phyloP scores from a whole-genome alignment of 2,797 vertebrate genomes.

The Kryptopterus vitreolus region DNA sequence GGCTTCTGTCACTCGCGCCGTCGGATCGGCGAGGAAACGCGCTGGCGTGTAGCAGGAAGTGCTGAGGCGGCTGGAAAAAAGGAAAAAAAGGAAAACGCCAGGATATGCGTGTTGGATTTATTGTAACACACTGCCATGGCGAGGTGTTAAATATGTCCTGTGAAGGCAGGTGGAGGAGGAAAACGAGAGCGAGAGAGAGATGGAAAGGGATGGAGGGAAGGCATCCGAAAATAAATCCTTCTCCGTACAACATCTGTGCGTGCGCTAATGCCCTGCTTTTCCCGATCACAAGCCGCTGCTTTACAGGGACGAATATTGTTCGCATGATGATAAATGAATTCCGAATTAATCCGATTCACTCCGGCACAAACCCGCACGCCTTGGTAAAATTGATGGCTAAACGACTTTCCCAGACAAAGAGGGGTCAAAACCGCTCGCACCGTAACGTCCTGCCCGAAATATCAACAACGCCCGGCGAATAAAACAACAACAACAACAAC shows the following conservation, averaged over 20 bases:
- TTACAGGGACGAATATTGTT: slow-evolving; percentile 63
- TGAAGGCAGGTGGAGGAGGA: slow-evolving; percentile 38
- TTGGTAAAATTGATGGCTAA: slow-evolving; percentile 54
- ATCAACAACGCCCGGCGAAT: slow-evolving; percentile 54
- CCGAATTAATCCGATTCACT: too few species aligned
- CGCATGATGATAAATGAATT: slow-evolving; percentile 68
- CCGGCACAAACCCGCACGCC: slow-evolving; percentile 50
- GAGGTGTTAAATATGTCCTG: slow-evolving; percentile 54
- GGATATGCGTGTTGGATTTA: slow-evolving; percentile 53
- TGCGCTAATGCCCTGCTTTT: slow-evolving; percentile 53
- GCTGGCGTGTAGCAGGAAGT: slow-evolving; percentile 25
- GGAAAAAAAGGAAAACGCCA: slow-evolving; percentile 15
- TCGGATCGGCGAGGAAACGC: slow-evolving; percentile 43
- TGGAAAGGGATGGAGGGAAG: slow-evolving; percentile 16
- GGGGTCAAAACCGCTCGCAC: slow-evolving; percentile 57
- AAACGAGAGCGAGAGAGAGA: slow-evolving; percentile 15
- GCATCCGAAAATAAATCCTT: slow-evolving; percentile 53
- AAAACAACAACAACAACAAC: slow-evolving; percentile 13
- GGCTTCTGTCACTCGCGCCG: slow-evolving; percentile 44
- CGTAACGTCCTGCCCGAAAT: slow-evolving; percentile 50
- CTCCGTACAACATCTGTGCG: slow-evolving; percentile 56
- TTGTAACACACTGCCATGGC: slow-evolving; percentile 53
- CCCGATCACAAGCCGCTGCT: slow-evolving; percentile 58
- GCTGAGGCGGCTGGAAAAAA: slow-evolving; percentile 47
- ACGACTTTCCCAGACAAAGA: slow-evolving; percentile 59